Percentiles rank a stretch among this genome's conserved stretches.
These are phyloP conservation scores for Andrena chrysosceles DNA, from an alignment of 2,888 invertebrate genomes.

Conservation along the genomic window DNA sequence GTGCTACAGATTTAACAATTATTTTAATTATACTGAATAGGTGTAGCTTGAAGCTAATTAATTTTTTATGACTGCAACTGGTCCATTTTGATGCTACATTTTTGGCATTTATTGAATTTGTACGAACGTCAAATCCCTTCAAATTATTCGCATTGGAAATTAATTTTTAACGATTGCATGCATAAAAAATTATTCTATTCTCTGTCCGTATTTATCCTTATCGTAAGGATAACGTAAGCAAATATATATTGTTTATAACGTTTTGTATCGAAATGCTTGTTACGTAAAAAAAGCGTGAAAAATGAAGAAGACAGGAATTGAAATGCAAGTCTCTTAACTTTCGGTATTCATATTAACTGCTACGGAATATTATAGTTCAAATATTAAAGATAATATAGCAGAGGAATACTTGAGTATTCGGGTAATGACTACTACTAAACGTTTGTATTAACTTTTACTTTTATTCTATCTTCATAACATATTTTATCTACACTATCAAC, in stretches of 20 bases:
- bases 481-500: slow-evolving; percentile 27
- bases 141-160: slow-evolving; percentile 29
- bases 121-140: slow-evolving; percentile 12
- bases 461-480: slow-evolving; percentile 36
- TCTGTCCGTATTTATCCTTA: slow-evolving; percentile 5
- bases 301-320: slow-evolving; percentile 16
- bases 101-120: slow-evolving; percentile 35
- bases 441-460: slow-evolving; percentile 35
- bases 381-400: slow-evolving; percentile 21
- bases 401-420: slow-evolving; percentile 17
- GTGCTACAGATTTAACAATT: slow-evolving; percentile 31
- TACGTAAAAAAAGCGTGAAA: slow-evolving; percentile 12
- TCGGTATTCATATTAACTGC: neutral
- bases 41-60: slow-evolving; percentile 23
- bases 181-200: slow-evolving; percentile 6
- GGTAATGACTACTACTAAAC: slow-evolving; percentile 23
- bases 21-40: slow-evolving; percentile 28
- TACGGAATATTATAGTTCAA: slow-evolving; percentile 14
- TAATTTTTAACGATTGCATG: neutral
- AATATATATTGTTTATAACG: slow-evolving; percentile 15
- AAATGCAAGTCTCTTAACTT: slow-evolving; percentile 10
- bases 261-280: slow-evolving; percentile 18
- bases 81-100: slow-evolving; percentile 60
- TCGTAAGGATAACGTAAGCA: slow-evolving; percentile 29
- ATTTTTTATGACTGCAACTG: slow-evolving; percentile 50